Evolutionary conservation across 2,888 invertebrate genomes (phyloP), one percentile per base, ranked within the genome.

Genomic region (Netelia melanura): DNA sequence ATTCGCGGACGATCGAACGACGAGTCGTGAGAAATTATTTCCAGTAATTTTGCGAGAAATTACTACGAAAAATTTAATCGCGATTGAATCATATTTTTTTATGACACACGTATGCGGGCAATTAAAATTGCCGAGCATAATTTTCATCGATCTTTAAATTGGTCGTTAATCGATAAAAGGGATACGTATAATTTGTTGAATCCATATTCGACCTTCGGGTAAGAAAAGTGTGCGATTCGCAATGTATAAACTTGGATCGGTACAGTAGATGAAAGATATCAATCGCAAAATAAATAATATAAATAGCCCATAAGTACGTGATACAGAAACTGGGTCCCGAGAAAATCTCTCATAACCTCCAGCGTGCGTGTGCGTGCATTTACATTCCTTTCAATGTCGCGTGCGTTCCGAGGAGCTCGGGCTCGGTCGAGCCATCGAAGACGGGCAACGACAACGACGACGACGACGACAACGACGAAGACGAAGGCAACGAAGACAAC

Each of bases 331-430:
- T 80, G 80, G 80, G 72, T 67, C 80, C 74, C 80, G 48, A 74
- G 80, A 79, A 79, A 67, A 80, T 80, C 74, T 80, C 80, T 72
- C 74, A 72, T 80, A 67, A 74, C 58, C 65, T 67, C 58, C 43
- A 21, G 52, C 38, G 48, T 61, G 44, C 64, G 52, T 38, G 38
- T 21, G 52, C 43, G 56, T 52, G 90, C 90, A 92, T 91, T 91
- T 89, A 89, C 92, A 93, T 93, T 93, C 92, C 90, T 92, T 92
- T 92, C 93, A 93, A 93, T 93, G 93, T 92, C 93, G 91, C 88
- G 88, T 88, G 89, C 83, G 84, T 84, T 83, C 6, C 38, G 6
- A 38, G 38, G 87, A 89, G 88, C 78, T 72, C 62, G 68, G 74
- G 38, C 68, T 62, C n/a, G 52, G 52, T 58, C 65, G 58, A 65